Percentiles rank a stretch among this genome's conserved stretches.
These are phyloP conservation scores for Neosilurus mollespiculum DNA, from an alignment of 2,797 vertebrate species.

Conservation along the genomic window DNA sequence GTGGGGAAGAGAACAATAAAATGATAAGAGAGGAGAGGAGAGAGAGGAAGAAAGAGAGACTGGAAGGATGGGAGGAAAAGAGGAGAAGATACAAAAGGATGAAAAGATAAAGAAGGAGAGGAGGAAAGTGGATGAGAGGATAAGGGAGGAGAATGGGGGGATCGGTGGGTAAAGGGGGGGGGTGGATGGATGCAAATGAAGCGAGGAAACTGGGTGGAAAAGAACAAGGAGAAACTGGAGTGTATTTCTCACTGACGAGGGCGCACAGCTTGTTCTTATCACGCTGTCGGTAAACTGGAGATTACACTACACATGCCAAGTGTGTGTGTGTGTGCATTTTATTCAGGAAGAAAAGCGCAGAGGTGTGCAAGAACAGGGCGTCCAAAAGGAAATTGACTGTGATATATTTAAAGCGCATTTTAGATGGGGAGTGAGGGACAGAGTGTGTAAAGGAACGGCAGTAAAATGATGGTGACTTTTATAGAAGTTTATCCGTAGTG, in stretches of 20 bases:
- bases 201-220: conserved; percentile 28
- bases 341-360: conserved; percentile 31
- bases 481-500: neutral
- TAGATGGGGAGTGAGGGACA: conserved; percentile 18
- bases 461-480: conserved; percentile 19
- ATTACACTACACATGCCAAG: conserved; percentile 17
- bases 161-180: neutral
- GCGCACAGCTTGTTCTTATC: conserved; percentile 41
- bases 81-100: neutral
- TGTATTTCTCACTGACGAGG: conserved; percentile 57
- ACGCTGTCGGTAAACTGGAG: conserved; percentile 29
- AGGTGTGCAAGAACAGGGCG: conserved; percentile 36
- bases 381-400: conserved; percentile 48
- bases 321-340: conserved; percentile 30
- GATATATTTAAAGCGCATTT: conserved; percentile 47
- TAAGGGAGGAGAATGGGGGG: neutral
- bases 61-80: neutral
- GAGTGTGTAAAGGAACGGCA: conserved; percentile 28
- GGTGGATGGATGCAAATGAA: conserved; percentile 38
- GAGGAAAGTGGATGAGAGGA: conserved; percentile 7
- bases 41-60: conserved; percentile 17
- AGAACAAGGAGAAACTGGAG: conserved; percentile 41
- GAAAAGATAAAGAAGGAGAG: conserved; percentile 25
- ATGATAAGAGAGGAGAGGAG: neutral
- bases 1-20: neutral